Percentiles rank a stretch among this genome's conserved stretches.
These are phyloP conservation scores for Chaetophractus vellerosus DNA, from an alignment of 2,797 vertebrate genomes.

Conservation along the genomic window DNA sequence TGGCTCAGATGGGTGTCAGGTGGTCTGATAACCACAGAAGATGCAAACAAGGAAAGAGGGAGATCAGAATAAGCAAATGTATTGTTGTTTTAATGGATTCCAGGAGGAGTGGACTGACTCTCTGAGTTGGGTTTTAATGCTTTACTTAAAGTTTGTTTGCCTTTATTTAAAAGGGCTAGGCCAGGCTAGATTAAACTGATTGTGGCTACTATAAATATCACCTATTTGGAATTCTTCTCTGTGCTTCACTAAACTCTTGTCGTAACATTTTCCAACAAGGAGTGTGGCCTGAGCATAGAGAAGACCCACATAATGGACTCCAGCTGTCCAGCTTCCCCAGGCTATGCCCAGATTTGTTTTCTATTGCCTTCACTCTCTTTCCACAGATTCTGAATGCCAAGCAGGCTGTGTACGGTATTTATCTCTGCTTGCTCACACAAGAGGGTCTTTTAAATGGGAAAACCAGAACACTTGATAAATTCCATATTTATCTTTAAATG, in stretches of 20 bases:
- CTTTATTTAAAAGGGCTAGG: slow-evolving; percentile 35
- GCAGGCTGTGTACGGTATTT: not conserved
- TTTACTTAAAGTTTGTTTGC: not conserved
- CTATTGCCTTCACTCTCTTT: not conserved
- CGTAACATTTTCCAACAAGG: not conserved
- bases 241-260: not conserved
- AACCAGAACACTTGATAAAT: not conserved
- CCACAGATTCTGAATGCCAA: slow-evolving; percentile 6
- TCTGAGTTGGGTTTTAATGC: slow-evolving; percentile 36
- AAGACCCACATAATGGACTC: not conserved
- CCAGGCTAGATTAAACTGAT: not conserved
- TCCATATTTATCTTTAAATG: slow-evolving; percentile 30
- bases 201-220: not conserved
- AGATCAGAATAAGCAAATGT: not conserved
- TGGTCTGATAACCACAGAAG: not conserved
- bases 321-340: not conserved
- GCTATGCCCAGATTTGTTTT: slow-evolving; percentile 40
- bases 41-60: not conserved
- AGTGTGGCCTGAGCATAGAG: not conserved
- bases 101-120: not conserved
- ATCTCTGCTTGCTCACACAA: not conserved
- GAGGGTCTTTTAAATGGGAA: not conserved
- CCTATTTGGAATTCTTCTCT: not conserved
- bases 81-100: not conserved
- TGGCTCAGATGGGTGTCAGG: not conserved